These are phyloP conservation scores for Brachypteracias leptosomus DNA, from an alignment of 2,113 vertebrate genomes.

Conservation along the genomic window DNA sequence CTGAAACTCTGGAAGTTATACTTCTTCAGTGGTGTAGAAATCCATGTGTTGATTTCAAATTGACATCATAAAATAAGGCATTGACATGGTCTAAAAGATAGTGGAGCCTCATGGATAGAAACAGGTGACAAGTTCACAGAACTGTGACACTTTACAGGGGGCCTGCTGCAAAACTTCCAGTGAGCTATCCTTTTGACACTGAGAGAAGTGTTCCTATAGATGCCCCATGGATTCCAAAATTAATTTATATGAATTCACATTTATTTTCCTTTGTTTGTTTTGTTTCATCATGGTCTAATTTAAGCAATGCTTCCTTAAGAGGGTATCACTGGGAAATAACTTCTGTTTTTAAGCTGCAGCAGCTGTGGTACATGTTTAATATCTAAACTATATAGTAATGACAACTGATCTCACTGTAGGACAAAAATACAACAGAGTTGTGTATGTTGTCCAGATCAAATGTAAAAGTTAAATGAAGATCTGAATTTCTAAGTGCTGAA, in stretches of 20 bases:
- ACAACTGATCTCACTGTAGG: not conserved
- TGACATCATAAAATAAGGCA: not conserved
- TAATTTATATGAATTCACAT: not conserved
- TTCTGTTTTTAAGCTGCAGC: not conserved
- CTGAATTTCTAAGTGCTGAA: not conserved
- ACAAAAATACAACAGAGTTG: not conserved
- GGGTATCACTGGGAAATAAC: not conserved
- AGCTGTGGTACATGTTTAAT: not conserved
- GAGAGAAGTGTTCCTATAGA: not conserved
- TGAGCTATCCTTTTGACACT: not conserved
- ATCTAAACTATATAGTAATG: not conserved
- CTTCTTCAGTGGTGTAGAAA: not conserved
- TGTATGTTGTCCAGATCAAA: not conserved
- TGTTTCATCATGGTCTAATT: not conserved
- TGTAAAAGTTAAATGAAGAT: not conserved
- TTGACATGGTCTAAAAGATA: not conserved
- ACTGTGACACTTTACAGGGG: fast-evolving
- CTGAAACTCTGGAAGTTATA: not conserved
- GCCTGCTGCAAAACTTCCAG: not conserved
- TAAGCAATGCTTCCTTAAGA: not conserved
- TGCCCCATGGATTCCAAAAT: not conserved
- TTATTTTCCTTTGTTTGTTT: not conserved
- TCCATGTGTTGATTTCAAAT: not conserved
- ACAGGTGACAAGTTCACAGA: not conserved
- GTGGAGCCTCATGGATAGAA: not conserved